A percentile compares a stretch with the other conserved stretches of the same genome.
phyloP scores from a whole-genome alignment of 2,888 invertebrate species.

The Drosophila rubida region DNA sequence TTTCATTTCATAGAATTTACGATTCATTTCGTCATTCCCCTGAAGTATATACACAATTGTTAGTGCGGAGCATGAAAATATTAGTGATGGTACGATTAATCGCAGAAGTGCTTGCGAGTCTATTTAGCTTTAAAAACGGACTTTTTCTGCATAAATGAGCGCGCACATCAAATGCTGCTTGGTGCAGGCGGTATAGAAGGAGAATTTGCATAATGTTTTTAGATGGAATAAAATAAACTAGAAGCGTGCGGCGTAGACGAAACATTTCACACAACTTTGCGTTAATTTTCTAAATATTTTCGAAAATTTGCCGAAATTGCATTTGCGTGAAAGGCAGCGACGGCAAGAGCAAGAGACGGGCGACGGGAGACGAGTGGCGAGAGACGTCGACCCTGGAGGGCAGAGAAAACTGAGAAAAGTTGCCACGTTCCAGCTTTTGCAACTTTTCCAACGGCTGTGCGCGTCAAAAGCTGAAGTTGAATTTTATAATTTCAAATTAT shows the following conservation, averaged over 20 bases:
- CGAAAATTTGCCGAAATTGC: slow-evolving; percentile 67
- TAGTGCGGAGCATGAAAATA: neutral
- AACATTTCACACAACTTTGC: slow-evolving; percentile 76
- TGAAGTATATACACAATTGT: neutral
- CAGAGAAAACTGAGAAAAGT: slow-evolving; percentile 48
- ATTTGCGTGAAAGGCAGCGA: slow-evolving; percentile 44
- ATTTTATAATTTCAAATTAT: slow-evolving; percentile 77
- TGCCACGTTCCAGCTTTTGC: slow-evolving; percentile 54
- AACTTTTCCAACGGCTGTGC: slow-evolving; percentile 38
- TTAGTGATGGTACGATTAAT: neutral
- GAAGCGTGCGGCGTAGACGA: slow-evolving; percentile 48
- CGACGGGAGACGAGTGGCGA: neutral
- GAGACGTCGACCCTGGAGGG: slow-evolving; percentile 43
- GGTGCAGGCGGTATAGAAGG: slow-evolving; percentile 16
- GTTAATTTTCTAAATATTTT: slow-evolving; percentile 81
- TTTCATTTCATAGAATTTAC: no score
- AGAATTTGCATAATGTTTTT: slow-evolving; percentile 70
- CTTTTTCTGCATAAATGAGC: slow-evolving; percentile 14
- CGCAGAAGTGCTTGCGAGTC: neutral
- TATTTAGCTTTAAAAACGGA: neutral
- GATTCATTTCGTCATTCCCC: no score
- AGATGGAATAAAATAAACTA: slow-evolving; percentile 50
- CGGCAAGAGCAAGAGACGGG: slow-evolving; percentile 10
- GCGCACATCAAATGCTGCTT: slow-evolving; percentile 14
- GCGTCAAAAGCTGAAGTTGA: slow-evolving; percentile 47